Conservation (phyloP, 1,140 invertebrate species). For the Leptinotarsa defecta region DNA sequence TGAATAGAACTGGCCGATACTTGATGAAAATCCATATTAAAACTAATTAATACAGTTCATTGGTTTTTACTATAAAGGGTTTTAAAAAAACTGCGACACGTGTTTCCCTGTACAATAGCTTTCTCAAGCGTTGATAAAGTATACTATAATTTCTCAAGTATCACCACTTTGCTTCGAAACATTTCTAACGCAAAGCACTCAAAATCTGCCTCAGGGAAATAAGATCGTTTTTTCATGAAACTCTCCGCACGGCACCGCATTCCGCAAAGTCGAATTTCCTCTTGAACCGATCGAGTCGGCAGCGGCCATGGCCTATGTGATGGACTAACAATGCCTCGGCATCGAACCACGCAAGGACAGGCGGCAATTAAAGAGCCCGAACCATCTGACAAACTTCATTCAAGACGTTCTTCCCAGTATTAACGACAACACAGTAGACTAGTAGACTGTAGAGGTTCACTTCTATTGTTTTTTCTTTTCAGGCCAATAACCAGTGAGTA, state of each 20-base stretch:
- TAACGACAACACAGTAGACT: neutral
- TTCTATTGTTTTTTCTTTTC: neutral
- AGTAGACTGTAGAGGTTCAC: neutral
- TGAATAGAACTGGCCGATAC: no score
- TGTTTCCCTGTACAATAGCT: no score
- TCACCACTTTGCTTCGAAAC: no score
- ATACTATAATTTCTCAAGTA: no score
- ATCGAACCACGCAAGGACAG: constrained; percentile 4
- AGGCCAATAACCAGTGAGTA: no score
- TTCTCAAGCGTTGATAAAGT: no score
- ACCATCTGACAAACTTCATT: constrained; percentile 6
- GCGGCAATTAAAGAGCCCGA: neutral
- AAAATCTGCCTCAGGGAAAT: no score
- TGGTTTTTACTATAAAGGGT: no score
- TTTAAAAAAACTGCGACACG: no score
- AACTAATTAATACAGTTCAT: no score
- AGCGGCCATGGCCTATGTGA: neutral
- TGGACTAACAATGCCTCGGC: constrained; percentile 6
- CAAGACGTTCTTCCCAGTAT: neutral
- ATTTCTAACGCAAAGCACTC: no score
- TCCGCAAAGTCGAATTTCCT: neutral
- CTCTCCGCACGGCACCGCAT: neutral
- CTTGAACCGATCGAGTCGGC: neutral
- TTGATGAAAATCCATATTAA: no score
- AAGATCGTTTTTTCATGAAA: neutral